Base-by-base conservation (phyloP, 2,888 invertebrate genomes). In the Spodoptera littoralis region DNA sequence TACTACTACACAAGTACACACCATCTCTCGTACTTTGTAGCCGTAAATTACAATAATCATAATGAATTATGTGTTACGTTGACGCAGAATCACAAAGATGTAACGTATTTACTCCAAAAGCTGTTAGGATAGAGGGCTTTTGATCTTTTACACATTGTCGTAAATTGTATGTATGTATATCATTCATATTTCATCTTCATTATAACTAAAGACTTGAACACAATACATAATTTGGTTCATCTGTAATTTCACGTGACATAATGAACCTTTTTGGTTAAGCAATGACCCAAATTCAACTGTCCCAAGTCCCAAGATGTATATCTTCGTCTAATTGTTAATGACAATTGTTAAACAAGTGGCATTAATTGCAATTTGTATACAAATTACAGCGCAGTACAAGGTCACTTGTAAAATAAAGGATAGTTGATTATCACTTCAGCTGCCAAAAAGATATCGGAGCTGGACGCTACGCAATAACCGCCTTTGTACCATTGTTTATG, bases 371-470 rank as follows among this genome's bases (percentile, higher is more conserved):
- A 64, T 54, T 69, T 60, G 44, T 58, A 11, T 50, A 47, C 30
- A 64, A 60, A 58, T 62, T 60, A 65, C 22, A 22, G 3, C 45
- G 52, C 48, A 59, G 45, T 55, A 51, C 80, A 77, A 82, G 81
- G 78, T 73, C 67, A 57, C 60, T 60, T 71, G 70, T 69, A 62
- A 81, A 73, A 79, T 77, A 80, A 77, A 76, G 63, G 73, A 75
- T 62, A 59, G 72, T 71, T 74, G 73, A 75, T 66, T 70, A 69
- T 75, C 77, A 76, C 81, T 80, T 76, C 52, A 77, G 84, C 81
- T 89, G 90, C 90, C 90, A 90, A 88, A 80, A 81, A 70, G 80
- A 84, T 79, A 84, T 72, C 72, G 76, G 85, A 86, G 84, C 84
- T 85, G 77, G 72, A 83, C 82, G 51, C 79, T 71, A 82, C 75